These are phyloP conservation scores for Cremastobaeus sp. DNA, from an alignment of 2,888 invertebrate genomes.

Conservation along the genomic window DNA sequence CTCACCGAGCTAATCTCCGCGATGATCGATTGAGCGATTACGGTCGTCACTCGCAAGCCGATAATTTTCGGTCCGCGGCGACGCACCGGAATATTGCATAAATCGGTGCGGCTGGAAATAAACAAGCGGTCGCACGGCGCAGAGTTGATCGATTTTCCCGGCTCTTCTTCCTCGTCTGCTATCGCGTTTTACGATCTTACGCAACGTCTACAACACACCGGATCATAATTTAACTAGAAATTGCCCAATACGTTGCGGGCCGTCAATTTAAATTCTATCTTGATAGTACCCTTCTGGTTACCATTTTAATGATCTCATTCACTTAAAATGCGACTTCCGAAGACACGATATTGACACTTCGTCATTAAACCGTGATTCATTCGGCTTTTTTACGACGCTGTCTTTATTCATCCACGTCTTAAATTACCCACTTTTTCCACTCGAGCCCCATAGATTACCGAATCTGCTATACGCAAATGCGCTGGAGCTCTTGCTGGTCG, in stretches of 20 bases:
- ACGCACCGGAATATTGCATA: constrained; percentile 2
- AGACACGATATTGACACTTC: constrained; percentile 27
- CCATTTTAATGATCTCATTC: constrained; percentile 24
- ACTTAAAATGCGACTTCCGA: not conserved
- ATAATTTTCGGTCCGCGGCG: not conserved
- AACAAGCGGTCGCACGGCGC: not conserved
- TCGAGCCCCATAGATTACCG: too few relatives aligned
- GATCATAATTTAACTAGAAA: constrained; percentile 15
- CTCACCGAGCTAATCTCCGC: not conserved
- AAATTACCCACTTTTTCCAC: too few relatives aligned
- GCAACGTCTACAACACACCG: not conserved
- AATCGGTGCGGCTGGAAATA: not conserved
- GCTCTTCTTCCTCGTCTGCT: not conserved
- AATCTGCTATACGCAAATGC: too few relatives aligned
- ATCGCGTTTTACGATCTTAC: not conserved
- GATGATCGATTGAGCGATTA: too few relatives aligned
- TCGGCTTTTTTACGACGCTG: not conserved
- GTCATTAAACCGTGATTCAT: not conserved
- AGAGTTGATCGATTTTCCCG: constrained; percentile 12
- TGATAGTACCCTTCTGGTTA: constrained; percentile 5
- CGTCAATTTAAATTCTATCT: constrained; percentile 35
- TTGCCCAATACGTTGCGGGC: not conserved
- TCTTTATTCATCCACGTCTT: too few relatives aligned
- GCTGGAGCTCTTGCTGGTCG: too few relatives aligned
- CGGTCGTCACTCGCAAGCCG: too few relatives aligned